These are phyloP conservation scores for Heliconius eleuchia DNA, from an alignment of 1,140 invertebrate genomes.

Conservation along the genomic window DNA sequence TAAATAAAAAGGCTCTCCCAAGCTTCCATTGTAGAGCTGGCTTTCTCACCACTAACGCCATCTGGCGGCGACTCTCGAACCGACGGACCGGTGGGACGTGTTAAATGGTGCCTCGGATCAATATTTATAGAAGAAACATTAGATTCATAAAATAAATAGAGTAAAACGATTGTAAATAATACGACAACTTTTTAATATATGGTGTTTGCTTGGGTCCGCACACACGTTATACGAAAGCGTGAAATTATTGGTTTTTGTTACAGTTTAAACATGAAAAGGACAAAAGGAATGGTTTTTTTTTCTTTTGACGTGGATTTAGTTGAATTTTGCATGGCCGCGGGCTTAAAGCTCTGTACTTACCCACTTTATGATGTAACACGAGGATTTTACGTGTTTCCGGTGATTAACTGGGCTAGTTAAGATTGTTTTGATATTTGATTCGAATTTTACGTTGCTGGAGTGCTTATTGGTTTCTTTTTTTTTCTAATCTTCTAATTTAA, in stretches of 20 bases:
- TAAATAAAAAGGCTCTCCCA: not conserved
- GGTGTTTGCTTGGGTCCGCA: slow-evolving; percentile 76
- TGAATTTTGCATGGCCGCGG: slow-evolving; percentile 30
- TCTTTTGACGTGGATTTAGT: slow-evolving; percentile 61
- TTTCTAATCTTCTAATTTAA: not conserved
- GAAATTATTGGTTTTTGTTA: slow-evolving; percentile 79
- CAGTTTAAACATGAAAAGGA: slow-evolving; percentile 78
- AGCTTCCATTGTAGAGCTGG: not conserved
- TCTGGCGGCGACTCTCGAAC: slow-evolving; percentile 44
- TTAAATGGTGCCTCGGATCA: slow-evolving; percentile 71
- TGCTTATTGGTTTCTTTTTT: not conserved
- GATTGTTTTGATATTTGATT: slow-evolving; percentile 8
- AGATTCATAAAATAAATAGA: slow-evolving; percentile 81
- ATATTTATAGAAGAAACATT: slow-evolving; percentile 79
- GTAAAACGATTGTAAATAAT: slow-evolving; percentile 79
- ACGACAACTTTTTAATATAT: slow-evolving; percentile 80
- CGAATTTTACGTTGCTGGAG: not conserved
- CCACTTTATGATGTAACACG: slow-evolving; percentile 6
- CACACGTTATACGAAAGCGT: slow-evolving; percentile 77
- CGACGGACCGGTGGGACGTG: slow-evolving; percentile 66
- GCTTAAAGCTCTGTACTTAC: slow-evolving; percentile 12
- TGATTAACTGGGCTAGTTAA: slow-evolving; percentile 10
- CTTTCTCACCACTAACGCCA: slow-evolving; percentile 44
- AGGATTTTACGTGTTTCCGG: slow-evolving; percentile 13
- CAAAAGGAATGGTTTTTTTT: slow-evolving; percentile 63